These are phyloP conservation scores for Geodia barretti DNA, from an alignment of 37 sponge, comb jelly and placozoan genomes.

Conservation along the genomic window DNA sequence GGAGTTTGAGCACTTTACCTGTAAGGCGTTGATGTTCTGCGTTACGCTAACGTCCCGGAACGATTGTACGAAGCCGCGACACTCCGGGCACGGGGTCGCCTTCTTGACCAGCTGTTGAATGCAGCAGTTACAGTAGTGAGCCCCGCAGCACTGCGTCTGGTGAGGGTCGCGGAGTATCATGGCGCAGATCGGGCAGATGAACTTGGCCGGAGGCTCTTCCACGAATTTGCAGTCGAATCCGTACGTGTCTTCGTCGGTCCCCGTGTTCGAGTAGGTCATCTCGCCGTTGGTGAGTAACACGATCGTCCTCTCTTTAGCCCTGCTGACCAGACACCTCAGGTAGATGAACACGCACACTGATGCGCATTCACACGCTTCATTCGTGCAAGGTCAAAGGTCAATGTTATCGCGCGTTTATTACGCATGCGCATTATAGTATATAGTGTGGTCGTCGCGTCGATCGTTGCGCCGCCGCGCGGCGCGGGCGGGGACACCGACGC, in stretches of 20 bases:
- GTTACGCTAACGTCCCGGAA: background rate
- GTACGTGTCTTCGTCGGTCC: background rate
- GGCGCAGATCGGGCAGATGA: constrained; percentile 14
- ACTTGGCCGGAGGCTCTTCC: background rate
- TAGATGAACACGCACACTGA: too few species aligned
- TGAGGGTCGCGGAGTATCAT: constrained; percentile 24
- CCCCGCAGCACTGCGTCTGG: constrained; percentile 13
- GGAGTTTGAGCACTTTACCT: background rate
- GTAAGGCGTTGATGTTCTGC: background rate
- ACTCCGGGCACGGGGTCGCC: constrained; percentile 1
- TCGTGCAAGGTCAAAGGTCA: too few species aligned
- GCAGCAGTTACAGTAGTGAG: constrained; percentile 5
- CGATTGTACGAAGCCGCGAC: background rate
- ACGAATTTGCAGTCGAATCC: constrained; percentile 17
- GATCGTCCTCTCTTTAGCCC: too few species aligned
- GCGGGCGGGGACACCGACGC: too few species aligned
- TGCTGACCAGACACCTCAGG: too few species aligned
- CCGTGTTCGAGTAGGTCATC: background rate
- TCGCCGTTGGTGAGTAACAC: too few species aligned
- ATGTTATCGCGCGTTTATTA: too few species aligned
- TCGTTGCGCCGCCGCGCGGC: too few species aligned
- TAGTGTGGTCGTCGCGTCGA: too few species aligned
- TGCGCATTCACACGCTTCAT: too few species aligned
- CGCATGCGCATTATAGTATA: too few species aligned
- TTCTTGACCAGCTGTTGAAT: background rate